phyloP scores from a whole-genome alignment of 2,888 invertebrate species.

The Drosophila colorata region DNA sequence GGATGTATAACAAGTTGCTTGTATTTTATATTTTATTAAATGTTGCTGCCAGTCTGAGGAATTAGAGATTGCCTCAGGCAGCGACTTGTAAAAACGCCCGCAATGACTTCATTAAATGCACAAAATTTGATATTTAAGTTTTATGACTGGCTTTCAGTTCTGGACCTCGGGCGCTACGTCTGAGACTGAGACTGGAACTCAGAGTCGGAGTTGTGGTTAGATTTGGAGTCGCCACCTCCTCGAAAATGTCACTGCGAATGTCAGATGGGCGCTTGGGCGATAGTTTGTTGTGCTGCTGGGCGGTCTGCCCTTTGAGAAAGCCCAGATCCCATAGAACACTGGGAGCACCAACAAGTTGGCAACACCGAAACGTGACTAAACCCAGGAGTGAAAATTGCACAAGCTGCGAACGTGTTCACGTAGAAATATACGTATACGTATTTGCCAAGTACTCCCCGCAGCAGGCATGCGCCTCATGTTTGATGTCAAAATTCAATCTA shows the following conservation, averaged over 20 bases:
- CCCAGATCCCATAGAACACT: conserved; percentile 50
- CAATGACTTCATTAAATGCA: conserved; percentile 76
- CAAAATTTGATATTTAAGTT: conserved; percentile 77
- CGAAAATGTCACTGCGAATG: conserved; percentile 76
- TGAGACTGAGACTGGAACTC: background rate
- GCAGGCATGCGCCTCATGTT: conserved; percentile 29
- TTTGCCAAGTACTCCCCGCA: conserved; percentile 2
- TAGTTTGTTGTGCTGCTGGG: conserved; percentile 28
- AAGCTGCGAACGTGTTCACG: conserved; percentile 62
- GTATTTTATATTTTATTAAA: conserved; percentile 26
- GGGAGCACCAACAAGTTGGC: conserved; percentile 48
- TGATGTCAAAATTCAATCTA: conserved; percentile 75
- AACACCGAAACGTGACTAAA: conserved; percentile 59
- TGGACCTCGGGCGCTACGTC: conserved; percentile 14
- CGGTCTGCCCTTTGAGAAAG: conserved; percentile 69
- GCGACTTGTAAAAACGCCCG: conserved; percentile 58
- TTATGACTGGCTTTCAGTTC: conserved; percentile 55
- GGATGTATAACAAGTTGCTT: conserved; percentile 73
- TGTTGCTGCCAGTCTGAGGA: conserved; percentile 23
- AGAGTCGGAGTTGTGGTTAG: background rate
- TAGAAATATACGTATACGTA: conserved; percentile 2
- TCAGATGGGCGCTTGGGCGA: conserved; percentile 53
- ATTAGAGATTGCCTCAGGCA: conserved; percentile 36
- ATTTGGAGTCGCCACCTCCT: conserved; percentile 13
- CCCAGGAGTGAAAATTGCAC: conserved; percentile 68